Evolutionary conservation across 2,113 vertebrate genomes (phyloP), one percentile per base, ranked within the genome.

Genomic region (Fregetta grallaria): DNA sequence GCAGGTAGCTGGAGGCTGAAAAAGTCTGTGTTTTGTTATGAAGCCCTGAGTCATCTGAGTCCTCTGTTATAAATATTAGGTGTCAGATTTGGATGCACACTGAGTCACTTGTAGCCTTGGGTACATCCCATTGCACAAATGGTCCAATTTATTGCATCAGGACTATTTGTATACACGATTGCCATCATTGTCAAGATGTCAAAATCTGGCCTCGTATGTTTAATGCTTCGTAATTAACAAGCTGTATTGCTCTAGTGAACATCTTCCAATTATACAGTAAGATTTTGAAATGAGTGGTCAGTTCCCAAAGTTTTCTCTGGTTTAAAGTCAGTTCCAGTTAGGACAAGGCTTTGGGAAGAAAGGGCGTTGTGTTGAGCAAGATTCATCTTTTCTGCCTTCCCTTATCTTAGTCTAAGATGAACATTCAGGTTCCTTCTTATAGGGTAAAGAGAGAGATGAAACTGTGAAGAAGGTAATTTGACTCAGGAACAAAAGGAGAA

Each of bases 21-120:
- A 95, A 92, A n/a, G 34, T 91, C 81, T 16, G 21, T 72, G 42
- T 92, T 94, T 90, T 91, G 42, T 96, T 92, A 38, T 3, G 2
- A 92, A 94, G 79, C 75, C 82, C 90, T 86, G 82, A 96, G 92
- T 97, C 95, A 76, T 82, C 77, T 53, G 38, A 23, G 61, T 58
- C 49, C 76, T n/a, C 40, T 29, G 32, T 89, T 94, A 85, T 42
- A 95, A 95, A 92, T 94, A 95, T 73, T 78, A 66, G 89, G 81
- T 89, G 83, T 96, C 92, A 82, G 77, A 19, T 87, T 53, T 75
- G 62, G 83, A 85, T 92, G 92, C 91, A 82, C 36, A 17, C 81
- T 56, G 91, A 96, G 90, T 91, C 90, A 82, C 36, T 61, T 1
- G 2, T 86, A 91, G 92, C 91, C 94, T 85, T 95, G 86, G 78